These are phyloP conservation scores for Trypoxylon attenuatum DNA, from an alignment of 2,888 invertebrate genomes.

Conservation along the genomic window DNA sequence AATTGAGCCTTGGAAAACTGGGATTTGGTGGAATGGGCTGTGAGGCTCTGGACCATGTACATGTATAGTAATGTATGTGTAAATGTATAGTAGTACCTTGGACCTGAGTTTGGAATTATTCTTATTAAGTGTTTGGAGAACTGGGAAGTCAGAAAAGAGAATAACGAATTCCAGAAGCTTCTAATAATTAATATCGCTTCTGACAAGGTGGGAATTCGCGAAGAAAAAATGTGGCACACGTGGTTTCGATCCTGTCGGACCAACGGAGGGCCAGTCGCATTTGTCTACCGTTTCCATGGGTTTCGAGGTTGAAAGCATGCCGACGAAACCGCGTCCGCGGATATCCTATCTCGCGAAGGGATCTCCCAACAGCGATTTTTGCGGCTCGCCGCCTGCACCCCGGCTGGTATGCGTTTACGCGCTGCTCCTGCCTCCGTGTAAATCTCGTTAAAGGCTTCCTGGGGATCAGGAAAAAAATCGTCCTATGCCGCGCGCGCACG, in stretches of 20 bases:
- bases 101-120: too few species aligned
- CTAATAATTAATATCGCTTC: too few species aligned
- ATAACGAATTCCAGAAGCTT: too few species aligned
- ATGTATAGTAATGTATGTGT: too few species aligned
- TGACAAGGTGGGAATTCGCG: not conserved
- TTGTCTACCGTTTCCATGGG: slow-evolving; percentile 50
- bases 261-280: slow-evolving; percentile 32
- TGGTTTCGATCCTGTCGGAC: slow-evolving; percentile 10
- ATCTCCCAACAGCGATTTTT: slow-evolving; percentile 56
- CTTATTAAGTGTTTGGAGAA: too few species aligned
- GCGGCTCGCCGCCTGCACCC: slow-evolving; percentile 38
- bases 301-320: slow-evolving; percentile 64
- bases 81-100: too few species aligned
- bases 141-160: too few species aligned
- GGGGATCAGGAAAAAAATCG: slow-evolving; percentile 2
- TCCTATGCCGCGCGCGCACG: not conserved
- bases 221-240: slow-evolving; percentile 14
- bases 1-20: too few species aligned
- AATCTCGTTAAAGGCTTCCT: slow-evolving; percentile 49
- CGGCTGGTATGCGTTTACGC: slow-evolving; percentile 51
- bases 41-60: too few species aligned
- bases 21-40: too few species aligned
- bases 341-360: slow-evolving; percentile 67
- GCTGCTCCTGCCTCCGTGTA: slow-evolving; percentile 45
- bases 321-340: slow-evolving; percentile 61